Evolutionary conservation across 1,140 invertebrate species (phyloP).

Genomic region (Drosophila lini): DNA sequence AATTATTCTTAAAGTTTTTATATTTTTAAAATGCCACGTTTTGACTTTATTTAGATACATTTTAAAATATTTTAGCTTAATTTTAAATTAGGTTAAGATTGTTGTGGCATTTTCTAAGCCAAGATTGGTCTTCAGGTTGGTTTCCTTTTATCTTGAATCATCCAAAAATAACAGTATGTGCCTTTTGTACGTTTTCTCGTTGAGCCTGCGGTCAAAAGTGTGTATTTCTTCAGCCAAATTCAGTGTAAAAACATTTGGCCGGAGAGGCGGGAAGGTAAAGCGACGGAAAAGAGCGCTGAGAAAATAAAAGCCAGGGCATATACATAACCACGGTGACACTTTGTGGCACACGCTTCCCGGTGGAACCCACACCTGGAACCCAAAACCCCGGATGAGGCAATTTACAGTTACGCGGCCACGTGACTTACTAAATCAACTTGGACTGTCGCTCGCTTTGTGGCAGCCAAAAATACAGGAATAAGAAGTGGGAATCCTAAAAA

Average conservation of each 20-base stretch:
- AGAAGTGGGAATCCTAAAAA: conserved; percentile 25
- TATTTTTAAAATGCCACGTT: too few species aligned
- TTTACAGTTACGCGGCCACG: conserved; percentile 77
- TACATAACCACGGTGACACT: conserved; percentile 30
- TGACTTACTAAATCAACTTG: conserved; percentile 83
- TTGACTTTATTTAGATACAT: background rate
- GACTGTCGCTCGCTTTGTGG: conserved; percentile 52
- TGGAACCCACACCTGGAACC: conserved; percentile 14
- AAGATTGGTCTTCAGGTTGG: background rate
- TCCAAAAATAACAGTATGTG: conserved; percentile 37
- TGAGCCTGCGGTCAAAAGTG: conserved; percentile 48
- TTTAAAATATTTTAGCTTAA: background rate
- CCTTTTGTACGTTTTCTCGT: conserved; percentile 20
- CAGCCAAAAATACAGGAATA: conserved; percentile 53
- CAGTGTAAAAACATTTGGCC: conserved; percentile 57
- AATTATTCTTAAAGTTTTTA: too few species aligned
- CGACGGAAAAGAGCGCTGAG: background rate
- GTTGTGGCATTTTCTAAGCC: background rate
- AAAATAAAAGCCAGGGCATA: conserved; percentile 30
- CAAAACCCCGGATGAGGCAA: conserved; percentile 55
- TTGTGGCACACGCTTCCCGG: conserved; percentile 34
- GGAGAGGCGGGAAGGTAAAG: background rate
- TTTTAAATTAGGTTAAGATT: too few species aligned
- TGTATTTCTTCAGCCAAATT: conserved; percentile 40
- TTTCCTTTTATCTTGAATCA: conserved; percentile 45